Evolutionary conservation across 2,888 invertebrate genomes (phyloP), one percentile per base, ranked within the genome.

Genomic region (Idaea dimidiata): DNA sequence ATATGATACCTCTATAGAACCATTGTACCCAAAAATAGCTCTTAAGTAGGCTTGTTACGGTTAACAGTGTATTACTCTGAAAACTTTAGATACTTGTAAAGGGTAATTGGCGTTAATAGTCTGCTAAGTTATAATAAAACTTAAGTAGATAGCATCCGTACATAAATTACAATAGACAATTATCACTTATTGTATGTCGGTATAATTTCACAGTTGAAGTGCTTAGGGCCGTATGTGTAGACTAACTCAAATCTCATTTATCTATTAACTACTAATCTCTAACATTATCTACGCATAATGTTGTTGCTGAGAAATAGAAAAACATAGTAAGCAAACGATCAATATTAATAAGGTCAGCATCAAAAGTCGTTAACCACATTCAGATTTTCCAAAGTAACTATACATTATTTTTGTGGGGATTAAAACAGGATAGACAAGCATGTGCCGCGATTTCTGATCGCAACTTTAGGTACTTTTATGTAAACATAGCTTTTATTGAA

Each of bases 61-160:
- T 62, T 60, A 17, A 78, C 8, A 17, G 62, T 16, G 3, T 5
- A 53, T n/a, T 62, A 24, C 2, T 56, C 17, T 18, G 60, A 10
- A 62, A 59, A 74, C 66, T 75, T 64, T 60, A 61, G 67, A 68
- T 68, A 62, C 71, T 80, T 66, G 82, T 73, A 62, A 61, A 66
- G 71, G 70, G 80, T 90, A 91, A 91, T 90, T 89, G 85, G 81
- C 82, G 87, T 83, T 90, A 89, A 91, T 83, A 87, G 87, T 85
- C 83, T 89, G 88, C 87, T 89, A 90, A 88, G 84, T 87, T 85
- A 83, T 86, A 89, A 89, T 87, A 82, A 82, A 86, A 85, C 82
- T 79, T 86, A 87, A 88, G 84, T 90, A 88, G 87, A 88, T 87
- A 84, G 80, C 76, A 86, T 88, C 83, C 80, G 80, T 81, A 82